These are phyloP conservation scores for Echinometra lucunter DNA, from an alignment of 53 echinoderm and acorn worm genomes.

Conservation along the genomic window DNA sequence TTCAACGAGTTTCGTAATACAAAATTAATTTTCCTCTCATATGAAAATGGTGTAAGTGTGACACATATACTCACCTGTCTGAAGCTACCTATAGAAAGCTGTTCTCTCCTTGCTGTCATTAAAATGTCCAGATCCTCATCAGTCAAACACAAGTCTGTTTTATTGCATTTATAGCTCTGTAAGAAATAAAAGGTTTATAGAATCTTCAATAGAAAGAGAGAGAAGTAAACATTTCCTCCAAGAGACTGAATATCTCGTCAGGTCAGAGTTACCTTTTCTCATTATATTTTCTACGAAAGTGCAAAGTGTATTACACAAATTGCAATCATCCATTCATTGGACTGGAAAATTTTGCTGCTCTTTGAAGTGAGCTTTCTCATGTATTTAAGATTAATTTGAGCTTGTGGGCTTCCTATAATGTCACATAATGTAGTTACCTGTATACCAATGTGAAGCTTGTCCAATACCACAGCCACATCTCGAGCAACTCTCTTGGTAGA, in stretches of 20 bases:
- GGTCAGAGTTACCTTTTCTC: not conserved
- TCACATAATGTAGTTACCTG: slow-evolving; percentile 65
- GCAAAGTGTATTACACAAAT: not conserved
- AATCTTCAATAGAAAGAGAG: not conserved
- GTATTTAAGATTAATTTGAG: not conserved
- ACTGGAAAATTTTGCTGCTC: not conserved
- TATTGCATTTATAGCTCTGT: slow-evolving; percentile 82
- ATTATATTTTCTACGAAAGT: not conserved
- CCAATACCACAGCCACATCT: slow-evolving; percentile 76
- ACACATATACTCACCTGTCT: slow-evolving; percentile 71
- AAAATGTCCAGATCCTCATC: slow-evolving; percentile 82
- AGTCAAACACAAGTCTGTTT: slow-evolving; percentile 73
- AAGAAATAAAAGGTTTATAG: not conserved
- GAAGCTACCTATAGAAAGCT: slow-evolving; percentile 77
- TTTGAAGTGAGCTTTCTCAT: not conserved
- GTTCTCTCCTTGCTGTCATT: slow-evolving; percentile 76
- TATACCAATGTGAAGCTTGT: slow-evolving; percentile 80
- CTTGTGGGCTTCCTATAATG: too few relatives aligned
- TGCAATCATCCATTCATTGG: not conserved
- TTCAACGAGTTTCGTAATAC: too few relatives aligned
- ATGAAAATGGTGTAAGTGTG: not conserved
- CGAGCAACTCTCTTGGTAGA: slow-evolving; percentile 73
- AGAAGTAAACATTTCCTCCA: not conserved
- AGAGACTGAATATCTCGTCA: too few relatives aligned
- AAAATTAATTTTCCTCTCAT: not conserved